Base-by-base conservation (phyloP, 2,113 vertebrate species). In the Mormoops blainvillei region DNA sequence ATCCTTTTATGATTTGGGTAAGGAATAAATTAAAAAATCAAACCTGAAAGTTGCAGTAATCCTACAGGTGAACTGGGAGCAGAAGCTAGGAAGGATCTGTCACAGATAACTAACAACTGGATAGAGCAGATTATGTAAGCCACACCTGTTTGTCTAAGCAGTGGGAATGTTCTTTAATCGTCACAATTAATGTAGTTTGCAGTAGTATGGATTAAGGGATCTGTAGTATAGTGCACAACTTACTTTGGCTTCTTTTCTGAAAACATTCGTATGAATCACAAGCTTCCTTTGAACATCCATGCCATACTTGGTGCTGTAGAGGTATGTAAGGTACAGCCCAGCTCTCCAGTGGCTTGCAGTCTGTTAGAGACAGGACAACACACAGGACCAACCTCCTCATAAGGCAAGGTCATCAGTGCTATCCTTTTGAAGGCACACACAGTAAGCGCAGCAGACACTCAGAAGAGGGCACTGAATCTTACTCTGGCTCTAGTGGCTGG, bases 81-180 rank as follows among this genome's bases (percentile, higher is more conserved):
- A 88, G 87, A 92, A 95, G 50, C 85, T 56, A 90, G 77, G 82
- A 95, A 84, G 61, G 95, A 92, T 85, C 52, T 84, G 71, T 90
- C 95, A 94, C 52, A 95, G 94, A 94, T 90, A 96, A 87, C 78
- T 84, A 94, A 94, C 84, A 96, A 84, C 93, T 97, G 89, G 87
- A 41, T 83, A 93, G 50, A 89, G 48, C 74, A 95, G 86, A 76
- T 97, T 94, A 91, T 95, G 70, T 94, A 92, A 97, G 50, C 36
- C 88, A 85, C 82, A 92, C 95, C 94, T 96, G 67, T 95, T 88
- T 61, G 85, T 85, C 71, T 91, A 92, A 97, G 77, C 81, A 92
- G 36, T 82, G 73, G 77, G 76, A 36, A 31, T 83, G 82, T 82
- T 58, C 65, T 96, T 88, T 73, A 91, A 96, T 85, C 85, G 88